Base-by-base conservation (phyloP, 2,797 vertebrate species). In the Sebastes flavidus region DNA sequence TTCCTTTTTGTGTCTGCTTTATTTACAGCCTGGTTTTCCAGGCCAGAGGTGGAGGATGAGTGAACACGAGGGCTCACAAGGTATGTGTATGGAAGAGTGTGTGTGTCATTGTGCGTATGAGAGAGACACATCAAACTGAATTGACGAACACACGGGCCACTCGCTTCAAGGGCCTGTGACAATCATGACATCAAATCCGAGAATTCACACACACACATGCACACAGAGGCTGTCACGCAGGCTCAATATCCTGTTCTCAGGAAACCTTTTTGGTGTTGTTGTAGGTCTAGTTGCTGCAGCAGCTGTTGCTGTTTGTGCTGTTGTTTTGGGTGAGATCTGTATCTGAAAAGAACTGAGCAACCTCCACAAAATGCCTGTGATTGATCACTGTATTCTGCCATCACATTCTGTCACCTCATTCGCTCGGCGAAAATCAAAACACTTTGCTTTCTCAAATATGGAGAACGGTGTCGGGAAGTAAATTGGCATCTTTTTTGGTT, bases 401-500 rank as follows among this genome's bases (percentile, higher is more conserved):
- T 87, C 87, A 34, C 13, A 87, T 86, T 61, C 82, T 88, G 87
- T 92, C 87, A 86, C 78, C 82, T 56, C 30, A 49, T 87, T 69
- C 72, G 24, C 81, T 56, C 34, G 32, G 72, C 62, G 65, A 63
- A 84, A 94, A 94, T 94, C 88, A 91, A 92, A 95, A 95, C 93
- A 89, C 88, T 93, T 86, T 88, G 87, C 93, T 93, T 87, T 94
- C 91, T 88, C 85, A 93, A 94, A 94, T 91, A 93, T 86, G 80
- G 83, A 87, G 90, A 90, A 85, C 82, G 58, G 84, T 87, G 90
- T 84, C 65, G 71, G 63, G 80, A 87, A 89, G 92, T 93, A 94
- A 95, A 95, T 95, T 94, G 94, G 90, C 90, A 90, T 94, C 90
- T 95, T 94, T 46, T 94, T 83, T 67, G 82, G 92, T 95, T 95